A percentile compares a stretch with the other conserved stretches of the same genome.
These are phyloP conservation scores for Drosophila busckii DNA, from an alignment of 1,140 invertebrate species.

Conservation along the genomic window DNA sequence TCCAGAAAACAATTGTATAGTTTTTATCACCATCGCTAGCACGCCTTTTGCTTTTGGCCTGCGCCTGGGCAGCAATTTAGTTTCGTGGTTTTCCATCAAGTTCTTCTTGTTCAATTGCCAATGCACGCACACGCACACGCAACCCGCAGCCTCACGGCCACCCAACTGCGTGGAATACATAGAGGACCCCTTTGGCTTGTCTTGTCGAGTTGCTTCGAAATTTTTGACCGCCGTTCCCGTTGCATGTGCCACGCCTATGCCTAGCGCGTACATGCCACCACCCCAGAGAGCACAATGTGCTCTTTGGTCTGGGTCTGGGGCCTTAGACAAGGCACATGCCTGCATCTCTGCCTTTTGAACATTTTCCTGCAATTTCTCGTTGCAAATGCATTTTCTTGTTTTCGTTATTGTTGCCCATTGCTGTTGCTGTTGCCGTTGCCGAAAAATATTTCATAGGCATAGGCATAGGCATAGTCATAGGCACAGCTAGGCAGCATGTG, in stretches of 20 bases:
- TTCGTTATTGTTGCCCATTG: slow-evolving; percentile 14
- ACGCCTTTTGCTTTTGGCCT: too few species aligned
- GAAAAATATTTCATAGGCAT: slow-evolving; percentile 66
- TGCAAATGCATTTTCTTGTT: slow-evolving; percentile 61
- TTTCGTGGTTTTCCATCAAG: slow-evolving; percentile 69
- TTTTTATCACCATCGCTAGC: too few species aligned
- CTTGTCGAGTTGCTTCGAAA: slow-evolving; percentile 43
- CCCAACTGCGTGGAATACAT: too few species aligned
- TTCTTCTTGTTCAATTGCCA: slow-evolving; percentile 39
- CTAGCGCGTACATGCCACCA: slow-evolving; percentile 37
- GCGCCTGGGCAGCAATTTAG: slow-evolving; percentile 51
- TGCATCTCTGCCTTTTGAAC: slow-evolving; percentile 33
- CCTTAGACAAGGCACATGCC: slow-evolving; percentile 9
- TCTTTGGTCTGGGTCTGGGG: slow-evolving; percentile 8
- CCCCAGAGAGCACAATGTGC: neutral
- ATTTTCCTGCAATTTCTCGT: slow-evolving; percentile 62
- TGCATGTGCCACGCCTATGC: slow-evolving; percentile 51
- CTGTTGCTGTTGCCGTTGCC: neutral
- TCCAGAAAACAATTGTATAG: too few species aligned
- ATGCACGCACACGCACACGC: too few species aligned
- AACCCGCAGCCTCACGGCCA: too few species aligned
- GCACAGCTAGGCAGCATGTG: too few species aligned
- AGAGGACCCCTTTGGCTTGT: slow-evolving; percentile 57
- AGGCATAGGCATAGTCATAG: too few species aligned
- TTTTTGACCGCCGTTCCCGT: slow-evolving; percentile 28